These are phyloP conservation scores for Osmoderma eremita DNA, from an alignment of 2,888 invertebrate species.

Conservation along the genomic window DNA sequence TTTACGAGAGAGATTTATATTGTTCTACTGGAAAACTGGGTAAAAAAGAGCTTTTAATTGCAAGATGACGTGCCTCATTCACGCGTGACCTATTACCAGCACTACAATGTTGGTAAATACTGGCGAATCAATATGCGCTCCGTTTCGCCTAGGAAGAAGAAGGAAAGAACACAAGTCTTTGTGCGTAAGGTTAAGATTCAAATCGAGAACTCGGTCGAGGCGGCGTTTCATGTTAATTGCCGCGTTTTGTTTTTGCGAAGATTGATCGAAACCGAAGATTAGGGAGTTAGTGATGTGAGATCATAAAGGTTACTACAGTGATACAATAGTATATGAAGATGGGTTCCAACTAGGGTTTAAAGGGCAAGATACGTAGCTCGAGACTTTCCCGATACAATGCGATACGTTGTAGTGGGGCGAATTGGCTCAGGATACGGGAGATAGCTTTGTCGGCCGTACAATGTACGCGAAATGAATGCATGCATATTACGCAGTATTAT, in stretches of 20 bases:
- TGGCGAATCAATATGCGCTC: conserved; percentile 8
- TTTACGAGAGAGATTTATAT: conserved; percentile 22
- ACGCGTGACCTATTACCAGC: conserved; percentile 29
- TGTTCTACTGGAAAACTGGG: conserved; percentile 11
- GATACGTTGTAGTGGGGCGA: too few relatives aligned
- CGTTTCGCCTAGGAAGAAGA: background rate
- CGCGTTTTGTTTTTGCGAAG: conserved; percentile 1
- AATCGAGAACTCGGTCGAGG: background rate
- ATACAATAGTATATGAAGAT: too few relatives aligned
- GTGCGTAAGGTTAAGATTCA: conserved; percentile 22
- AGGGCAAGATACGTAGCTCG: too few relatives aligned
- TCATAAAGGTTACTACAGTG: too few relatives aligned
- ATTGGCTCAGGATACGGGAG: too few relatives aligned
- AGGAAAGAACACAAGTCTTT: background rate
- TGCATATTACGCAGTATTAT: too few relatives aligned
- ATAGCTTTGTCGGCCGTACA: too few relatives aligned
- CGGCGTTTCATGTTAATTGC: conserved; percentile 12
- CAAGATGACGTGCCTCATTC: conserved; percentile 32
- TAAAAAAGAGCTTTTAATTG: conserved; percentile 25
- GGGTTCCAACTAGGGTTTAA: too few relatives aligned
- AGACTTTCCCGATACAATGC: too few relatives aligned
- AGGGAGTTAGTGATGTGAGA: too few relatives aligned
- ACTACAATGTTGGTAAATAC: conserved; percentile 32
- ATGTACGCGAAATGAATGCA: too few relatives aligned
- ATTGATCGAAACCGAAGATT: background rate